A percentile compares a stretch with the other conserved stretches of the same genome.
Conservation (phyloP, 2,797 vertebrate species). For the Syngnathus rostellatus region DNA sequence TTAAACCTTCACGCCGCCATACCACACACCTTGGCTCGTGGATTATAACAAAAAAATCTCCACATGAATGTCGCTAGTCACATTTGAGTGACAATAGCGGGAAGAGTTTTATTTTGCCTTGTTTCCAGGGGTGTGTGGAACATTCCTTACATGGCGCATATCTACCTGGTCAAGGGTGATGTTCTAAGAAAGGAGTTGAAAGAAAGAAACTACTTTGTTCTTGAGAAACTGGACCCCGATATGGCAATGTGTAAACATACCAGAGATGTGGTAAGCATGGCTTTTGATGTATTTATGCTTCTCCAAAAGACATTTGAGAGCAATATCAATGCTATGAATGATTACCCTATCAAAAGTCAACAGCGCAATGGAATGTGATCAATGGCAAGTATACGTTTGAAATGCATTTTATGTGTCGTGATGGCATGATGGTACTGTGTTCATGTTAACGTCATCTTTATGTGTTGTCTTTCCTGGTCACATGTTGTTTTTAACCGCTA, state of each 20-base stretch:
- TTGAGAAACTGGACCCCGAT: conserved; percentile 91
- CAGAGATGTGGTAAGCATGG: conserved; percentile 85
- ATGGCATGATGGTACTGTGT: conserved; percentile 56
- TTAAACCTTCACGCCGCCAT: neutral
- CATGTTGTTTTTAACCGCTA: conserved; percentile 38
- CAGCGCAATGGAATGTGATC: conserved; percentile 68
- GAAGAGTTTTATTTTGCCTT: conserved; percentile 30
- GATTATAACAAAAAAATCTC: neutral
- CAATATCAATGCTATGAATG: conserved; percentile 31
- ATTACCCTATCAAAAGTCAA: conserved; percentile 59
- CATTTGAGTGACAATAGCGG: conserved; percentile 4
- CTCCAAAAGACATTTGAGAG: neutral
- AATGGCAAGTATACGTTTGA: conserved; percentile 79
- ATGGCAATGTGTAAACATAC: conserved; percentile 91
- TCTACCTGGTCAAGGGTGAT: conserved; percentile 88
- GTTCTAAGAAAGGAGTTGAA: conserved; percentile 82
- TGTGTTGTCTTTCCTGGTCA: conserved; percentile 1
- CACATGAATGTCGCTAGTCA: conserved; percentile 12
- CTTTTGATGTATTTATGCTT: neutral
- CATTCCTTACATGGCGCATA: conserved; percentile 90
- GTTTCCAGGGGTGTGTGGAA: conserved; percentile 89
- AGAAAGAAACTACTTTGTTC: conserved; percentile 86
- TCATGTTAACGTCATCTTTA: conserved; percentile 18
- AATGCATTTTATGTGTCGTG: conserved; percentile 44
- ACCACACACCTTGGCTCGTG: neutral